Conservation (phyloP, 53 echinoderm and acorn worm species). For the Paracentrotus lividus region DNA sequence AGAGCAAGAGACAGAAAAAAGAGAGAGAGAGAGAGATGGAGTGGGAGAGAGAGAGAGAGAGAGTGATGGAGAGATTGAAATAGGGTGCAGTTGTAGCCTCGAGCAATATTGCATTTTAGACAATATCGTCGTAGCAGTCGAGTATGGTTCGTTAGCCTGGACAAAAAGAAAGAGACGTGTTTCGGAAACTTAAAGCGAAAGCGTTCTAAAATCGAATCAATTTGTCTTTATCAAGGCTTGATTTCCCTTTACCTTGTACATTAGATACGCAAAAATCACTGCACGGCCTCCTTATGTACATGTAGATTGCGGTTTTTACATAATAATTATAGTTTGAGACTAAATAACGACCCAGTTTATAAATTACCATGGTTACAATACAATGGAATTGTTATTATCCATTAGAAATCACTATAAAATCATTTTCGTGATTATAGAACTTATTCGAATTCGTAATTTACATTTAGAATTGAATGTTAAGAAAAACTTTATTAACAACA, state of each 20-base stretch:
- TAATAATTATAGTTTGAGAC: neutral
- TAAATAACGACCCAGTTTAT: neutral
- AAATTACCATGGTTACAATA: neutral
- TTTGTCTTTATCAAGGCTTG: neutral
- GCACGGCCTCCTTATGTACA: neutral
- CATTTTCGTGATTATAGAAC: neutral
- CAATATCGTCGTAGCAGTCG: neutral
- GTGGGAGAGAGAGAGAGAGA: neutral
- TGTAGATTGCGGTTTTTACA: neutral
- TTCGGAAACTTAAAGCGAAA: constrained; percentile 32
- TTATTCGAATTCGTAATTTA: neutral
- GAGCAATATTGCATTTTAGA: constrained; percentile 38
- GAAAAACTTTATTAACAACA: neutral
- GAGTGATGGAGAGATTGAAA: constrained; percentile 21
- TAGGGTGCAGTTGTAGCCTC: neutral
- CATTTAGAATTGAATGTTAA: neutral
- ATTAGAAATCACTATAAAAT: neutral
- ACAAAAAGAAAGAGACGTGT: neutral
- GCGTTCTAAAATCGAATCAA: neutral
- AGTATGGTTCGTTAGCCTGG: neutral
- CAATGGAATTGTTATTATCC: neutral
- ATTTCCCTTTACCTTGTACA: neutral
- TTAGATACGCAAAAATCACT: neutral
- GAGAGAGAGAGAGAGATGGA: neutral
- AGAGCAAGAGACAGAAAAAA: neutral